A percentile compares a stretch with the other conserved stretches of the same genome.
Evolutionary conservation across 2,888 invertebrate genomes (phyloP).

Genomic region (Theodoxus fluviatilis): DNA sequence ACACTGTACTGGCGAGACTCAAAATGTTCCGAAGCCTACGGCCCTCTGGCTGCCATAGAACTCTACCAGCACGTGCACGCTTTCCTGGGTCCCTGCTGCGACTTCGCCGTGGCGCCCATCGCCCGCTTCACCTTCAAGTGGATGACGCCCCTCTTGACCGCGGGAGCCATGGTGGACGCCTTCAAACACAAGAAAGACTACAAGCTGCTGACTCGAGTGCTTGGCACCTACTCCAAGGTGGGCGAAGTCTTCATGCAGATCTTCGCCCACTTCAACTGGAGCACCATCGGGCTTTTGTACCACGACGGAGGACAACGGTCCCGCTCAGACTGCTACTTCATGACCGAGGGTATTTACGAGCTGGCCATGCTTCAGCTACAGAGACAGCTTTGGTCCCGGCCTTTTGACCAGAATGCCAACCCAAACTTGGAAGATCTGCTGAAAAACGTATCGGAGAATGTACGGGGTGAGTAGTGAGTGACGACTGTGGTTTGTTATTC

Average conservation of each 20-base stretch:
- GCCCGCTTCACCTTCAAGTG: conserved; percentile 86
- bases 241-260: neutral
- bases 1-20: conserved; percentile 39
- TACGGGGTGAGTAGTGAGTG: too few relatives aligned
- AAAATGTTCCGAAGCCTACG: conserved; percentile 44
- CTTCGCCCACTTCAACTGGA: neutral
- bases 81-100: conserved; percentile 52
- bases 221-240: conserved; percentile 45
- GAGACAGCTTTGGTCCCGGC: too few relatives aligned
- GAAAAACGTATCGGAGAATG: too few relatives aligned
- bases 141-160: conserved; percentile 82
- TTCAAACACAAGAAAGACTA: conserved; percentile 68
- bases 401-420: too few relatives aligned
- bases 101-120: conserved; percentile 82
- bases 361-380: too few relatives aligned
- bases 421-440: too few relatives aligned
- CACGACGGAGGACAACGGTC: conserved; percentile 2
- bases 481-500: too few relatives aligned
- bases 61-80: conserved; percentile 42
- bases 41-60: conserved; percentile 47
- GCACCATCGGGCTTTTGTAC: neutral
- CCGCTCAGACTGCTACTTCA: neutral
- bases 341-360: too few relatives aligned
- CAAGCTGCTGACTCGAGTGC: conserved; percentile 74
- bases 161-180: conserved; percentile 44